Conservation (phyloP, 2,113 vertebrate species). For the human region GRCh38 chr21:46568501-46569000, state of each 20-base stretch:
- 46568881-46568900: neutral
- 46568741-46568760: conserved; percentile 43
- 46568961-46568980: conserved; percentile 42
- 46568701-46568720: conserved; percentile 31
- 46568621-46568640: conserved; percentile 55
- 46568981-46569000: conserved; percentile 54
- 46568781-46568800: neutral
- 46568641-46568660: conserved; percentile 50
- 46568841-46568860: too few relatives aligned
- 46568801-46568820: fast-evolving
- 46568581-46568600: conserved; percentile 65
- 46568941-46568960: conserved; percentile 20
- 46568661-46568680: neutral
- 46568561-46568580: neutral
- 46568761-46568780: neutral
- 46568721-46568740: neutral
- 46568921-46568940: conserved; percentile 37
- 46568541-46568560: conserved; percentile 12
- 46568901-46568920: neutral
- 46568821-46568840: fast-evolving
- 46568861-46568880: neutral
- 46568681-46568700: conserved; percentile 54
- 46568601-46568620: conserved; percentile 67
- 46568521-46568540: neutral
- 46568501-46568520: too few relatives aligned